Percentiles rank a stretch among this genome's conserved stretches.
These are phyloP conservation scores for Leiothrix lutea DNA, from an alignment of 2,113 vertebrate species.

Conservation along the genomic window DNA sequence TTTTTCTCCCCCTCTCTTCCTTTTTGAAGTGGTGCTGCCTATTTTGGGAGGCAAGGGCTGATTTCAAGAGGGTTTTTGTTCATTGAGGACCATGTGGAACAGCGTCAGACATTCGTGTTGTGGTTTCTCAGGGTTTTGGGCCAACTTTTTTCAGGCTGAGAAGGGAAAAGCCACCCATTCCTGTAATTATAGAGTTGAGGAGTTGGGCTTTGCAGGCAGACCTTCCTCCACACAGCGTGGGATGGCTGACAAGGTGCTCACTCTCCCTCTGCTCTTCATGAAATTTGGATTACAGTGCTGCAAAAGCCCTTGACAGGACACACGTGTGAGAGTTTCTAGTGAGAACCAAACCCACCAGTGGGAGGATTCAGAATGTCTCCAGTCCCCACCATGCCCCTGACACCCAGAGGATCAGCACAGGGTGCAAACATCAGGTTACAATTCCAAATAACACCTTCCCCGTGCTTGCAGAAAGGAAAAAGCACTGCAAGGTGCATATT, in stretches of 20 bases:
- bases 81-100: not conserved
- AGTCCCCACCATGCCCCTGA: not conserved
- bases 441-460: not conserved
- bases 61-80: slow-evolving; percentile 39
- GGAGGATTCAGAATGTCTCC: fast-evolving
- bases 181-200: slow-evolving; percentile 21
- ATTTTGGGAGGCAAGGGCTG: slow-evolving; percentile 30
- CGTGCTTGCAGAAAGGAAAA: not conserved
- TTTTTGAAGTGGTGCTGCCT: slow-evolving; percentile 47
- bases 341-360: not conserved
- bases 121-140: slow-evolving; percentile 40
- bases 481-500: fast-evolving
- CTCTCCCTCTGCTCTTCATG: not conserved
- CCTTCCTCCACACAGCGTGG: not conserved
- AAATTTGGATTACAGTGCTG: not conserved
- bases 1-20: not conserved
- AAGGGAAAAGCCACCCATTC: slow-evolving; percentile 57
- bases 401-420: not conserved
- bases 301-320: not conserved
- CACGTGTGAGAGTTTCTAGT: fast-evolving
- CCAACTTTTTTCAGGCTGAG: slow-evolving; percentile 41
- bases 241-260: fast-evolving
- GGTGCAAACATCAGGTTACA: not conserved
- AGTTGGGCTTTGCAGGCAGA: not conserved
- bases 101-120: slow-evolving; percentile 7